Evolutionary conservation across 2,797 vertebrate genomes (phyloP).

Genomic region (Gallinago stenura): DNA sequence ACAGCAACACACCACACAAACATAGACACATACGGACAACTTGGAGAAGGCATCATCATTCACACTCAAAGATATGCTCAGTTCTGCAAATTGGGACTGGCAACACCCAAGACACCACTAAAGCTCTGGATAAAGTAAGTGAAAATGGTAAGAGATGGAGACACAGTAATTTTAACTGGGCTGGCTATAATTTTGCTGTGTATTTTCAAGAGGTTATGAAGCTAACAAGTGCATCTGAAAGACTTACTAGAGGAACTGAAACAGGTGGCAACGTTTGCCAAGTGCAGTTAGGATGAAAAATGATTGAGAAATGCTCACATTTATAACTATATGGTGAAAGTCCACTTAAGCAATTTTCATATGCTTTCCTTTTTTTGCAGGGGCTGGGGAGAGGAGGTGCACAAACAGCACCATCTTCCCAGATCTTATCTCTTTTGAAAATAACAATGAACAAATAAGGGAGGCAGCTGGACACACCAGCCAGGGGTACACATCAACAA

Average conservation of each 20-base stretch:
- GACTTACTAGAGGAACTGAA: background rate
- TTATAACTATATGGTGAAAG: background rate
- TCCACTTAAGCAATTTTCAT: background rate
- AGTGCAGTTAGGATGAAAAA: background rate
- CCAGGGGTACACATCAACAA: background rate
- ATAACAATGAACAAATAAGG: constrained; percentile 41
- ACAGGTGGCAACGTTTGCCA: constrained; percentile 33
- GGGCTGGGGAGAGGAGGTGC: background rate
- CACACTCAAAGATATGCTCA: background rate
- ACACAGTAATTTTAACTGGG: background rate
- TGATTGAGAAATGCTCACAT: background rate
- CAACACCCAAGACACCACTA: background rate
- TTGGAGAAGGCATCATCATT: background rate
- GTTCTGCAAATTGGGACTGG: background rate
- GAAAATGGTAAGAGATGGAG: background rate
- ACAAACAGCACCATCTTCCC: background rate
- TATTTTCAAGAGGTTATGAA: background rate
- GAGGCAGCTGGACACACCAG: background rate
- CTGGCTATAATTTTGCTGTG: background rate
- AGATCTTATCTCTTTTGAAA: constrained; percentile 4
- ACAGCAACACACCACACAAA: background rate
- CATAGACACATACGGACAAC: rapidly evolving
- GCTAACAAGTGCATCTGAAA: background rate
- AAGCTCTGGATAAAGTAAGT: background rate
- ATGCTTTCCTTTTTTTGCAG: background rate